Evolutionary conservation across 2,797 vertebrate species (phyloP), one percentile per base, ranked within the genome.

Genomic region (Coregonus suidteri): DNA sequence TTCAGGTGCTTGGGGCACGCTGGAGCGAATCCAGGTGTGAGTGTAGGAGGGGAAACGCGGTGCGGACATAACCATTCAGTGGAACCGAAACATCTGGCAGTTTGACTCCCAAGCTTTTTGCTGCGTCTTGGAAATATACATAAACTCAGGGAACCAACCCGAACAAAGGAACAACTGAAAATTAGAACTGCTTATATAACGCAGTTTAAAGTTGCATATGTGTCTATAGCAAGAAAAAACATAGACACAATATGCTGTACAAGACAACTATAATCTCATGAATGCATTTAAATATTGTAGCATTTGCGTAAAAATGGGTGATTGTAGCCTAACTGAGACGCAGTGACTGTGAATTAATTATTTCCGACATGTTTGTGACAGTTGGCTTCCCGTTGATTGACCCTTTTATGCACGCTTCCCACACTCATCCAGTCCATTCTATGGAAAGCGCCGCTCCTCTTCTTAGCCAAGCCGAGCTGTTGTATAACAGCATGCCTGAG

Each of bases 61-160:
- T 1, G n/a, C 6, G 35, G 68, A 47, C 3, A 0, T 1, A 11
- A 16, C 51, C 11, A 70, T 51, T 3, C 1, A 15, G 3, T 47
- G 37, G 68, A 70, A n/a, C n/a, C n/a, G 35, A 67, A 67, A 70
- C 68, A 70, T 41, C 68, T 70, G 68, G 65, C 18, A 6, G 56
- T 62, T 62, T 20, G 18, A n/a, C 56, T 62, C 1, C 6, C 15
- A 62, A 20, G n/a, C n/a, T 20, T 62, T 20, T 18, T 6, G n/a
- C 56, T 62, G 56, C 1, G n/a, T n/a, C 7, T 20, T 62, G 56
- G 56, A 62, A 5, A 62, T 62, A 3, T 13, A 7, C 18, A 62
- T 62, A 2, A n/a, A 20, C n/a, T 20, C 56, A 20, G 56, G n/a
- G 18, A n/a, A 62, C n/a, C 56, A 62, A 62, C 18, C n/a, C 7